These are phyloP conservation scores for Pelvicachromis taeniatus DNA, from an alignment of 2,113 vertebrate genomes.

Conservation along the genomic window DNA sequence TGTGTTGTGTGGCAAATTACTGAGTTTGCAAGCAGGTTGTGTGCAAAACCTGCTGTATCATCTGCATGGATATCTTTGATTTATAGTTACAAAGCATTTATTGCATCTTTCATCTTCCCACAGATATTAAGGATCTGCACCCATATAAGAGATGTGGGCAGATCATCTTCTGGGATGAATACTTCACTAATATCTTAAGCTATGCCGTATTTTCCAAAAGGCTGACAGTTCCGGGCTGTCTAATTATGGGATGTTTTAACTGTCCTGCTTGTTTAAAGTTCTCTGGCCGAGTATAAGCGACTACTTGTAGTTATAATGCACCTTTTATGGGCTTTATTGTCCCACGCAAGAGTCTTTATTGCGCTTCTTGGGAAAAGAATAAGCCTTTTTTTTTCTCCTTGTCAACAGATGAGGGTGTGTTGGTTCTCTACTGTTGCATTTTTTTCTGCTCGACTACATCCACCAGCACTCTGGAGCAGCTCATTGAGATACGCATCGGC, in stretches of 20 bases:
- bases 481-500: neutral
- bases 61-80: neutral
- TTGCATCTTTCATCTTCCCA: neutral
- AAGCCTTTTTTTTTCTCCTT: neutral
- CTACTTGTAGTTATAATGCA: neutral
- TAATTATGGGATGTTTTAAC: neutral
- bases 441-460: neutral
- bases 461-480: neutral
- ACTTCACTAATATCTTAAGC: neutral
- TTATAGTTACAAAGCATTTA: neutral
- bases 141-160: neutral
- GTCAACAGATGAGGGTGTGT: neutral
- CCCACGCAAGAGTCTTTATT: neutral
- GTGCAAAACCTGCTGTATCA: neutral
- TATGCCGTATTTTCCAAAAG: conserved; percentile 22
- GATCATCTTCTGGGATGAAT: neutral
- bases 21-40: neutral
- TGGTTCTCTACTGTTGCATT: neutral
- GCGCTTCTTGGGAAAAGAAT: neutral
- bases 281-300: neutral
- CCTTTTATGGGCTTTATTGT: neutral
- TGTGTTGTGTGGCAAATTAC: neutral
- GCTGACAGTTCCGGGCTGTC: neutral
- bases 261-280: neutral
- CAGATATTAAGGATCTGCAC: neutral